Evolutionary conservation across 2,113 vertebrate genomes (phyloP).

Genomic region (Maccullochella peelii): DNA sequence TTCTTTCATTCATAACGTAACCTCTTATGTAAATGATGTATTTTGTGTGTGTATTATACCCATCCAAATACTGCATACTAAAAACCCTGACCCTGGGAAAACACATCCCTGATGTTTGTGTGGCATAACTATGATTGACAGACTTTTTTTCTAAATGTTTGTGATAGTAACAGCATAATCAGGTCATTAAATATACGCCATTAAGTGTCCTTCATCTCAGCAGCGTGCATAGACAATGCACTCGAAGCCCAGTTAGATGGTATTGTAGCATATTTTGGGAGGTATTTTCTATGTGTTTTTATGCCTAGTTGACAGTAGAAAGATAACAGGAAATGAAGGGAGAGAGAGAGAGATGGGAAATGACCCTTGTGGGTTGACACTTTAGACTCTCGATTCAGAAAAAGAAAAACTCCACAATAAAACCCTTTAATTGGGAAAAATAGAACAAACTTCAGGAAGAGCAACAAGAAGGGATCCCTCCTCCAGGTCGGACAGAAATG

Average conservation of each 20-base stretch:
- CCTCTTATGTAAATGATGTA: constrained; percentile 24
- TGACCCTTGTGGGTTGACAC: neutral
- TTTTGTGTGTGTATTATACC: constrained; percentile 13
- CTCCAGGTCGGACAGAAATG: neutral
- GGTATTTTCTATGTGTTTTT: neutral
- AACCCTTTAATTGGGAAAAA: too few relatives aligned
- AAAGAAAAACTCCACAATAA: neutral
- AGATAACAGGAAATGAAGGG: neutral
- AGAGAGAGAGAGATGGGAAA: neutral
- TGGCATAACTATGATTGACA: neutral
- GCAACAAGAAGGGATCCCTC: neutral
- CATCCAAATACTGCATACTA: constrained; percentile 4
- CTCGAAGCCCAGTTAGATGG: neutral
- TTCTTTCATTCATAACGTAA: constrained; percentile 39
- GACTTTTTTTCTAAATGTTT: neutral
- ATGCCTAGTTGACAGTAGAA: neutral
- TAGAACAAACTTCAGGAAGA: neutral
- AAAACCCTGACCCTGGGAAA: neutral
- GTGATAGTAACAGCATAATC: neutral
- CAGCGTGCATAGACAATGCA: neutral
- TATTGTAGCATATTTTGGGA: neutral
- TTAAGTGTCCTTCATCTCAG: neutral
- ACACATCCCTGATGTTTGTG: neutral
- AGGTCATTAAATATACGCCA: neutral
- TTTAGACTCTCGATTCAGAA: neutral